Evolutionary conservation across 1,140 invertebrate genomes (phyloP).

Genomic region (Venturia canescens): DNA sequence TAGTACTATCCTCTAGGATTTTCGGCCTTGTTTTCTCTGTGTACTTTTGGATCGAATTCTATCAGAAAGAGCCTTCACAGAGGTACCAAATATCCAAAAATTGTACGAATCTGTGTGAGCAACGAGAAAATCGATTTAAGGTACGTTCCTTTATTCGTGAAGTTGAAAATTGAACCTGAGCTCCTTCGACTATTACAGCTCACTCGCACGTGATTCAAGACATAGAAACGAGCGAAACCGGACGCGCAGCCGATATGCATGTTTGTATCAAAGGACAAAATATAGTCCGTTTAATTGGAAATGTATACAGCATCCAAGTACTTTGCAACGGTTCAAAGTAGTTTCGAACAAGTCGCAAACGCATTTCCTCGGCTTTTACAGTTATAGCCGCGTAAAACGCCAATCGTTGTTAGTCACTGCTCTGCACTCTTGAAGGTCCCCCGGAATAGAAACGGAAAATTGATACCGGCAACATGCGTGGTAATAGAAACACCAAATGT

Average conservation of each 20-base stretch:
- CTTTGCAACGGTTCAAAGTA: constrained; percentile 55
- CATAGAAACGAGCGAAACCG: too few species aligned
- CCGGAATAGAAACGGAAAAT: neutral
- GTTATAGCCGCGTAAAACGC: constrained; percentile 63
- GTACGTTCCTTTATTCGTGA: too few species aligned
- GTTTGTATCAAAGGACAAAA: constrained; percentile 21
- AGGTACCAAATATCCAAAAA: too few species aligned
- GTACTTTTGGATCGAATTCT: neutral
- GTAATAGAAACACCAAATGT: neutral
- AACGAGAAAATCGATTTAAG: too few species aligned
- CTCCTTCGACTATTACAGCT: too few species aligned
- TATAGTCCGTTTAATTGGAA: constrained; percentile 47
- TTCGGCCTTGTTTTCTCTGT: neutral
- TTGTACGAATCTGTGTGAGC: too few species aligned
- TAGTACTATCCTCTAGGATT: too few species aligned
- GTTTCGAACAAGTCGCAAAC: constrained; percentile 41
- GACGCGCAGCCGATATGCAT: too few species aligned
- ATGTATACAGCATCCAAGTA: constrained; percentile 51
- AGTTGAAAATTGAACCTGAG: too few species aligned
- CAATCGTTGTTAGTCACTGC: constrained; percentile 52
- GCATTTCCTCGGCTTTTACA: constrained; percentile 52
- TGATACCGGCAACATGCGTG: neutral
- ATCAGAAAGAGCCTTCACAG: neutral
- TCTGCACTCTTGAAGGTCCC: neutral
- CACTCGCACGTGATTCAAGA: too few species aligned